Percentiles rank a stretch among this genome's conserved stretches.
These are phyloP conservation scores for Molossus molossus DNA, from an alignment of 2,797 vertebrate species.

Conservation along the genomic window DNA sequence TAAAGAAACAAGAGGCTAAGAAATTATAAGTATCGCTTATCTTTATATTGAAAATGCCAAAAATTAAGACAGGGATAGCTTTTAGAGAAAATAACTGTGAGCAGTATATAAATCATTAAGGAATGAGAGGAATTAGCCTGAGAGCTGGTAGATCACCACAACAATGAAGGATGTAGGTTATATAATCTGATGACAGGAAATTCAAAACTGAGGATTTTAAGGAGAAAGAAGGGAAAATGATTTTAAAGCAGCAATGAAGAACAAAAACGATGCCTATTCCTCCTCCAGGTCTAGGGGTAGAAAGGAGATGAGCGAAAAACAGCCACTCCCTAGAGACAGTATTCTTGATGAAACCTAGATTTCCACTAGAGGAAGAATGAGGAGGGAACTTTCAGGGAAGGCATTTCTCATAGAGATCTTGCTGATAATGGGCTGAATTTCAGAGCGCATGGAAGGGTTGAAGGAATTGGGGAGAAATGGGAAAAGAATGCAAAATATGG, in stretches of 20 bases:
- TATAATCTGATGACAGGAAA: constrained; percentile 2
- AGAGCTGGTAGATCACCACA: neutral
- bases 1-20: constrained; percentile 2
- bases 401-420: constrained; percentile 30
- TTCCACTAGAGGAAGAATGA: constrained; percentile 23
- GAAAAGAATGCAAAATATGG: neutral
- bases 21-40: neutral
- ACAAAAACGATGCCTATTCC: neutral
- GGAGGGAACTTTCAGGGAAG: constrained; percentile 22
- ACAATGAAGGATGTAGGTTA: neutral
- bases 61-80: neutral
- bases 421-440: neutral
- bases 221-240: neutral
- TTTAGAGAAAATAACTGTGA: constrained; percentile 60
- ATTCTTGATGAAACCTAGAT: constrained; percentile 14
- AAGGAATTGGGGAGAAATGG: neutral
- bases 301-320: constrained; percentile 28
- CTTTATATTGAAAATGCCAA: constrained; percentile 39
- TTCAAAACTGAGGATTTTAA: constrained; percentile 19
- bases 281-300: neutral
- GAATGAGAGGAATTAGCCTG: constrained; percentile 51
- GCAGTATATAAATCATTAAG: constrained; percentile 31
- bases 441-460: neutral
- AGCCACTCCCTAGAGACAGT: neutral
- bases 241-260: constrained; percentile 56